Evolutionary conservation across 2,888 invertebrate genomes (phyloP).

Genomic region (Gortyna flavago): DNA sequence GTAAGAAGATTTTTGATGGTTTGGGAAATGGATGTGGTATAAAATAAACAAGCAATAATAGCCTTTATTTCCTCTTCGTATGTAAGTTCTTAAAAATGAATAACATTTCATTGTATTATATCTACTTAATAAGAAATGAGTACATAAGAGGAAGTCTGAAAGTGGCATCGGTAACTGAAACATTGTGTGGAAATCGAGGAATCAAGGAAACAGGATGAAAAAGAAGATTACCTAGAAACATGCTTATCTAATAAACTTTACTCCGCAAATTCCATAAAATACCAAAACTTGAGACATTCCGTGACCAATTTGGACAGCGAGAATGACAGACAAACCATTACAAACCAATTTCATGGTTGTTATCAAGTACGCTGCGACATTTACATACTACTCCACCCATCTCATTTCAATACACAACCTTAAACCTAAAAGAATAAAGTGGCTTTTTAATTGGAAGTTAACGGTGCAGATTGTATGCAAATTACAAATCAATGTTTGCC

Average conservation of each 20-base stretch:
- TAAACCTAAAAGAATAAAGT: not conserved
- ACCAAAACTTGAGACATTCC: constrained; percentile 54
- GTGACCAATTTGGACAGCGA: constrained; percentile 41
- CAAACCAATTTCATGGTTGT: constrained; percentile 60
- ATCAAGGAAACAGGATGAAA: constrained; percentile 15
- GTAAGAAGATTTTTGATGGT: constrained; percentile 28
- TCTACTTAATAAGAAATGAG: too few relatives aligned
- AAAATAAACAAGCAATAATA: too few relatives aligned
- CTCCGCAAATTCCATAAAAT: constrained; percentile 35
- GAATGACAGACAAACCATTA: constrained; percentile 48
- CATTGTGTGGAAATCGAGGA: too few relatives aligned
- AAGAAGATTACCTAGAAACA: constrained; percentile 18
- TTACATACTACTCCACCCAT: constrained; percentile 46
- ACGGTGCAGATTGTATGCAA: constrained; percentile 66
- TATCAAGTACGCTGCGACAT: constrained; percentile 61
- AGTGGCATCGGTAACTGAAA: too few relatives aligned
- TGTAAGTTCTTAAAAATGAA: too few relatives aligned
- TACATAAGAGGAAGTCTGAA: too few relatives aligned
- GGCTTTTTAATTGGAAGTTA: not conserved
- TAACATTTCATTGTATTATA: too few relatives aligned
- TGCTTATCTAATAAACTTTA: constrained; percentile 7
- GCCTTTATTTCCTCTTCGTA: too few relatives aligned
- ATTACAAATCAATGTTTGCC: constrained; percentile 67
- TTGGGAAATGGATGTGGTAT: constrained; percentile 60
- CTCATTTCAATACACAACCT: constrained; percentile 3